Evolutionary conservation across 2,888 invertebrate species (phyloP), one percentile per base, ranked within the genome.

Genomic region (Nemotelus pantherinus): DNA sequence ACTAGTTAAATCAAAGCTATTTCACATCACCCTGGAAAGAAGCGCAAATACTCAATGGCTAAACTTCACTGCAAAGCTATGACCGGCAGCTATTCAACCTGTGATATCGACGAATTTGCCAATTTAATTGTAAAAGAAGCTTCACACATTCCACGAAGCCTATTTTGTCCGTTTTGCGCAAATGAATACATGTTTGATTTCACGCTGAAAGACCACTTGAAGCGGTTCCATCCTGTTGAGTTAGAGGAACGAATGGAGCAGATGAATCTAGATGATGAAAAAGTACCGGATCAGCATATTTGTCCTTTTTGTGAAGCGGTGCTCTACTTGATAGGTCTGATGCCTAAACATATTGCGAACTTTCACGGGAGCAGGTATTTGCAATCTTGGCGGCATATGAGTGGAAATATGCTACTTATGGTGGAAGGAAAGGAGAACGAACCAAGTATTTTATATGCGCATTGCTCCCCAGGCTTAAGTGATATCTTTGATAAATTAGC

Each of bases 121-220:
- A 50, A 48, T 43, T 3, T 39, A 47, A 74, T 74, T 39, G 74
- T 74, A 2, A 39, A 48, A 6, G 63, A 39, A 47, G 79, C 80
- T 57, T 39, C 77, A 45, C 79, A 80, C 4, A 78, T 80, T 3
- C 79, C 80, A 5, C 58, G 79, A 63, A 78, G 79, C 44, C 57
- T 81, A 10, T 81, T 78, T 72, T 82, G 82, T 78, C 80, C 81
- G 50, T 81, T 79, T 55, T 82, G 82, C 77, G 79, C 79, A 45
- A 78, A 81, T 43, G 81, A 80, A 48, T 82, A 79, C 75, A 77
- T 81, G 71, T 82, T 82, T 78, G 82, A 82, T 58, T 82, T 81
- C 60, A 80, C 80, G 2, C 67, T 82, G 3, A 80, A 81, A 64
- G 80, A 81, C 58, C 82, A 82, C 76, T 45, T 82, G 5, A 79